Base-by-base conservation (phyloP, 2,797 vertebrate genomes). In the Phrynocephalus forsythii region DNA sequence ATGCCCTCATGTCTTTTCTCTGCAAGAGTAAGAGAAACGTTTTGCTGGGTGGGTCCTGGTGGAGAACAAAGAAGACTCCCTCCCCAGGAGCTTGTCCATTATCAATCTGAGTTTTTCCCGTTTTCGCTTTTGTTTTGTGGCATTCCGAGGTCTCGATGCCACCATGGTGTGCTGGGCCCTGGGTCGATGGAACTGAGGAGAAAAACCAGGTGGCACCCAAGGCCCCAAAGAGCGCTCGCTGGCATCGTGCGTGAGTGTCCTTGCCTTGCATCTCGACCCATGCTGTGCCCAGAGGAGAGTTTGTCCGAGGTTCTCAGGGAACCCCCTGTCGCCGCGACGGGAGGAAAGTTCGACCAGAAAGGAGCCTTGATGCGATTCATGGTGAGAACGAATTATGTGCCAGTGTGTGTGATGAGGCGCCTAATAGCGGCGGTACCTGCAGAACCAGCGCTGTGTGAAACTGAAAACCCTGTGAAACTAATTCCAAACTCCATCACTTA, bases 341-440 rank as follows among this genome's bases (percentile, higher is more conserved):
- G 81, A 68, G 38, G 15, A 33, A 88, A 81, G 63, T 85, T 85
- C 71, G 79, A 44, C 78, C 78, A 69, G 83, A 85, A 85, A 88
- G 87, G 60, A 76, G 50, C 71, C 69, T 3, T 76, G 87, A 82
- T 66, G 44, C 28, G 3, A 38, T 82, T 86, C 84, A 86, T 86
- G 73, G 84, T 78, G 80, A 83, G 88, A 86, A 89, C 5, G 80
- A 89, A 86, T 89, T 82, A 89, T 26, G 56, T 7, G 10, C 48
- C 60, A 48, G 48, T 78, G 73, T 86, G 88, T 71, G 79, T 88
- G 87, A 88, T 85, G 83, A 88, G 78, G 87, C 78, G 78, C 79
- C 78, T 88, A 85, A 88, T 76, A 60, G 83, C 44, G 30, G 24
- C 56, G 5, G 11, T 88, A 88, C 78, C 78, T 85, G 87, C 86